These are phyloP conservation scores for Macrotus californicus DNA, from an alignment of 2,113 vertebrate genomes.

Conservation along the genomic window DNA sequence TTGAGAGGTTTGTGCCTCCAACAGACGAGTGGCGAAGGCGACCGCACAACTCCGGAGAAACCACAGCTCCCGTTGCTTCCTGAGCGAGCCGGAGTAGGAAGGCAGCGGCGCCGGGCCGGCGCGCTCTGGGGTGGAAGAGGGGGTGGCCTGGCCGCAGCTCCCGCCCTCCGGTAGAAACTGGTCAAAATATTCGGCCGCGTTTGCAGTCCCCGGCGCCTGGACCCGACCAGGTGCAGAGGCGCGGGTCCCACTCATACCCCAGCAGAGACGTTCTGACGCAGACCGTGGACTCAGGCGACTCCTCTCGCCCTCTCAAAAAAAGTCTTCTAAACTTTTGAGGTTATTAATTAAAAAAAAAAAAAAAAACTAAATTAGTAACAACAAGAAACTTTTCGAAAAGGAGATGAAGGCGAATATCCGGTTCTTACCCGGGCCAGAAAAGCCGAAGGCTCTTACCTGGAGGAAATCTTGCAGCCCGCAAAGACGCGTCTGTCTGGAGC, in stretches of 20 bases:
- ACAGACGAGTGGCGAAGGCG: constrained; percentile 5
- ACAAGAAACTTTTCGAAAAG: neutral
- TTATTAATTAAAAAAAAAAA: neutral
- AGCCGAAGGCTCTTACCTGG: constrained; percentile 70
- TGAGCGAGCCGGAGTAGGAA: constrained; percentile 20
- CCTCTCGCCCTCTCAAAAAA: neutral
- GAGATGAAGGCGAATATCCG: neutral
- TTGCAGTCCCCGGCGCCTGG: neutral
- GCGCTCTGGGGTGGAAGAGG: neutral
- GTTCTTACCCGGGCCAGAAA: neutral
- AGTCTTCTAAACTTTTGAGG: constrained; percentile 41
- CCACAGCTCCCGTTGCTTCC: constrained; percentile 60
- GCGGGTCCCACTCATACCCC: neutral
- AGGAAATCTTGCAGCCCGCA: constrained; percentile 26
- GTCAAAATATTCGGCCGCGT: neutral
- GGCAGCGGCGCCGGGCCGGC: constrained; percentile 35
- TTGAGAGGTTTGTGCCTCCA: neutral
- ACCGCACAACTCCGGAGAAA: constrained; percentile 52
- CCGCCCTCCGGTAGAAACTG: neutral
- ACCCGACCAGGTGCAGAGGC: neutral
- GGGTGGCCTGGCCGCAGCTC: neutral
- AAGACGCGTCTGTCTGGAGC: constrained; percentile 13
- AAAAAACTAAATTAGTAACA: neutral
- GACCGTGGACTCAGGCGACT: neutral
- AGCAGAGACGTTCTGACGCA: neutral